phyloP scores from a whole-genome alignment of 2,797 vertebrate species.

The Chanos chanos region DNA sequence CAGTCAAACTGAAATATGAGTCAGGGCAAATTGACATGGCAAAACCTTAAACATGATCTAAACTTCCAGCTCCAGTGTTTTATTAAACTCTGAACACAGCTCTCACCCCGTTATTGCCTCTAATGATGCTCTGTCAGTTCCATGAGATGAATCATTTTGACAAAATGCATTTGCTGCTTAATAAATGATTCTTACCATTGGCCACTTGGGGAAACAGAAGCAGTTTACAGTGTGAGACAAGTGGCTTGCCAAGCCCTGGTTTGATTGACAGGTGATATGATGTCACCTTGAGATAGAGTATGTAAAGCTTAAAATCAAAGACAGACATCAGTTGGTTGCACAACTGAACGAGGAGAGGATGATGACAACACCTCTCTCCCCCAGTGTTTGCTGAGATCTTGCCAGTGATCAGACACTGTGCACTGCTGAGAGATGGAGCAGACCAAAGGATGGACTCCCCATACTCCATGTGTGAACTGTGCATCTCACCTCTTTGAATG shows the following conservation, averaged over 20 bases:
- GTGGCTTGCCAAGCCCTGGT: neutral
- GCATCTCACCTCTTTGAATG: no score
- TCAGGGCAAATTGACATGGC: no score
- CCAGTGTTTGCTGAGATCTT: neutral
- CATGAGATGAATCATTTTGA: no score
- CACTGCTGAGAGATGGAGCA: conserved; percentile 6
- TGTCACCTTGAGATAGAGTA: conserved; percentile 30
- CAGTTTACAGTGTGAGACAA: no score
- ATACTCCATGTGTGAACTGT: no score
- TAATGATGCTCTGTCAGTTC: no score
- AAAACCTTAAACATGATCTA: conserved; percentile 7
- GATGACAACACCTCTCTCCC: neutral
- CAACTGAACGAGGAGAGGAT: neutral
- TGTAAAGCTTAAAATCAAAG: neutral
- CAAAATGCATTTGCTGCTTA: no score
- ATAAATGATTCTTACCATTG: neutral
- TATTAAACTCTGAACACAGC: conserved; percentile 8
- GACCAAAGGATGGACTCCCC: neutral
- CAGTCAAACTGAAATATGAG: no score
- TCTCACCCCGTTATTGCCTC: conserved; percentile 2
- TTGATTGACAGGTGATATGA: conserved; percentile 7
- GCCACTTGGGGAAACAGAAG: neutral
- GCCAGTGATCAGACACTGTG: conserved; percentile 14
- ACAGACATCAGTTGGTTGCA: conserved; percentile 12
- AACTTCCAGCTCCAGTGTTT: neutral